Evolutionary conservation across 2,113 vertebrate genomes (phyloP).

Genomic region (Grammomys surdaster): DNA sequence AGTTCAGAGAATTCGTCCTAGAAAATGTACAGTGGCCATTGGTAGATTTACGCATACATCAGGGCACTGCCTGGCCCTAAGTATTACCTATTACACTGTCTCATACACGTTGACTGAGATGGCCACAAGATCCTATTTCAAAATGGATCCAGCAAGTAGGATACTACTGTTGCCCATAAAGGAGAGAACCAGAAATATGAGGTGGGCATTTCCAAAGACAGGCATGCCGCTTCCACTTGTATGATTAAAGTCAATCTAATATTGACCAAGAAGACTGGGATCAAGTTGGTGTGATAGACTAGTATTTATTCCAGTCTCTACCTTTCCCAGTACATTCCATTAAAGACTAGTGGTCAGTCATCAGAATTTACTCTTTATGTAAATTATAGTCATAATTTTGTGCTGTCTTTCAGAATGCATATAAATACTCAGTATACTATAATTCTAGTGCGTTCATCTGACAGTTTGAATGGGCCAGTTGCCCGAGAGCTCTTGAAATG

Average conservation of each 20-base stretch:
- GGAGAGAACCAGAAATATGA: background rate
- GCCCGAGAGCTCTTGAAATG: background rate
- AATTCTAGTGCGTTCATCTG: background rate
- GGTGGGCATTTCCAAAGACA: background rate
- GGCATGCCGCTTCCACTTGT: background rate
- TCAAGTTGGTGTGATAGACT: background rate
- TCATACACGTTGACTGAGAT: background rate
- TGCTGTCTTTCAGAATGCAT: constrained; percentile 30
- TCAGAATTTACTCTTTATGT: background rate
- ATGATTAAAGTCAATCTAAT: background rate
- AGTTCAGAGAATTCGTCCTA: constrained; percentile 6
- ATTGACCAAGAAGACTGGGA: background rate
- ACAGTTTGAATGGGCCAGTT: background rate
- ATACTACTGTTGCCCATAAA: background rate
- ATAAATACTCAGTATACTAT: background rate
- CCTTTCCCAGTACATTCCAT: background rate
- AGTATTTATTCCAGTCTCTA: background rate
- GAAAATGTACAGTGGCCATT: background rate
- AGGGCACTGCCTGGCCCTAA: background rate
- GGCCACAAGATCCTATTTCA: background rate
- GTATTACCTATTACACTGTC: background rate
- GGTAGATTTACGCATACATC: background rate
- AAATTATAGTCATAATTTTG: background rate
- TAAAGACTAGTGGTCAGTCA: background rate
- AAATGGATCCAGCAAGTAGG: background rate